Evolutionary conservation across 2,888 invertebrate species (phyloP).

Genomic region (Plutella xylostella): DNA sequence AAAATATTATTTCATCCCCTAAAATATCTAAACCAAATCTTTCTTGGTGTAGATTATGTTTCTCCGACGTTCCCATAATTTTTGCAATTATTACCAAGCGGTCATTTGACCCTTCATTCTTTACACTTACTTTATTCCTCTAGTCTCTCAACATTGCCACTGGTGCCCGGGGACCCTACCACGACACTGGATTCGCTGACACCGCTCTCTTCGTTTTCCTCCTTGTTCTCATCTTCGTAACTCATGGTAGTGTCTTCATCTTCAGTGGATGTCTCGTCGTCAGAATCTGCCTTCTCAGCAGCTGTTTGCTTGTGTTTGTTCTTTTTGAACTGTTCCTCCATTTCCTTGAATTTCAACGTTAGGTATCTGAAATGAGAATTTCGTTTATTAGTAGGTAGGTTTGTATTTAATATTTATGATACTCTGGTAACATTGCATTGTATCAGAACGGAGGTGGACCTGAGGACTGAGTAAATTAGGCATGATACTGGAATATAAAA

Average conservation of each 20-base stretch:
- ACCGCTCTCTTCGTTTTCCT: constrained; percentile 23
- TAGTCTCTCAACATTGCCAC: constrained; percentile 53
- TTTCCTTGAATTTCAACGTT: constrained; percentile 86
- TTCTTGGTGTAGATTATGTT: too few species aligned
- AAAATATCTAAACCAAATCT: too few species aligned
- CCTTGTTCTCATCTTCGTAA: constrained; percentile 11
- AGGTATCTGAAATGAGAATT: constrained; percentile 75
- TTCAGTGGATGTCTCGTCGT: constrained; percentile 24
- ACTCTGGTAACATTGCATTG: too few species aligned
- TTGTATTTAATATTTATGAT: too few species aligned
- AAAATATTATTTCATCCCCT: too few species aligned
- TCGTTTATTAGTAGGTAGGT: too few species aligned
- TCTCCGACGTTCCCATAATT: too few species aligned
- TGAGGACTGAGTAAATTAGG: too few species aligned
- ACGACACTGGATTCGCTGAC: constrained; percentile 45
- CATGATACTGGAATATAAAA: too few species aligned
- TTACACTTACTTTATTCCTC: constrained; percentile 32
- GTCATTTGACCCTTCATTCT: too few species aligned
- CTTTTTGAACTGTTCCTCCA: constrained; percentile 83
- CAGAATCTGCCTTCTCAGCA: constrained; percentile 33
- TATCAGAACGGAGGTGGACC: too few species aligned
- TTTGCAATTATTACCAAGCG: too few species aligned
- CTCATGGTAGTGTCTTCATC: constrained; percentile 21
- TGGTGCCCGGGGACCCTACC: constrained; percentile 46
- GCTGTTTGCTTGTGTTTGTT: constrained; percentile 67